Base-by-base conservation (phyloP, 1,140 invertebrate genomes). In the Teleopsis dalmanni region DNA sequence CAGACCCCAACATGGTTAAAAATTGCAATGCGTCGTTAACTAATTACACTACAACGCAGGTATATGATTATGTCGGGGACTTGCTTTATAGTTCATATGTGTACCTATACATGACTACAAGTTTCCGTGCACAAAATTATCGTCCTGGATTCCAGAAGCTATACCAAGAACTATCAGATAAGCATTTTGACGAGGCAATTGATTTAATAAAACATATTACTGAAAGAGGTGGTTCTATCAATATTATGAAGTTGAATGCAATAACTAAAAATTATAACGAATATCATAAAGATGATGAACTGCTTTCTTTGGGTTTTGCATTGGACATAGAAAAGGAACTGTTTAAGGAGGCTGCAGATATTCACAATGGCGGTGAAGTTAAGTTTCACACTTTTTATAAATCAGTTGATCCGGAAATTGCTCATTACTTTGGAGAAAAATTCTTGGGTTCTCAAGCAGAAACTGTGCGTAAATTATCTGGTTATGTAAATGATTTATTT, bases 91-190 rank as follows among this genome's bases (percentile, higher is more conserved):
- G n/a, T n/a, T n/a, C n/a, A n/a, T 87, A 83, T 51, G 79, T 88
- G 47, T 88, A 82, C 53, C 71, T 90, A 13, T 64, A 88, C 3
- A 78, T 87, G 71, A 79, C 85, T 8, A 81, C 83, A 3, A 80
- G 86, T 66, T 91, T 87, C 70, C 82, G 81, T 40, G 87, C 84
- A 57, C 78, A 84, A 58, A 79, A 79, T 38, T 83, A 87, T 68
- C 75, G 88, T 31, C 76, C 76, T 25, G 88, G 88, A 10, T 90
- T 91, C 70, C 78, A 80, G 54, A 81, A 79, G 59, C 71, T 88
- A 10, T 89, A 86, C 70, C 76, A 79, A 43, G 79, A 81, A 53
- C 62, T 87, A 8, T 85, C 87, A 3, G 87, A 91, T 53, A 64
- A 80, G 19, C 73, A 80, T 11, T 91, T 87, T 82, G 75, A 82